Evolutionary conservation across 2,888 invertebrate species (phyloP), one percentile per base, ranked within the genome.

Genomic region (Tipula unca): DNA sequence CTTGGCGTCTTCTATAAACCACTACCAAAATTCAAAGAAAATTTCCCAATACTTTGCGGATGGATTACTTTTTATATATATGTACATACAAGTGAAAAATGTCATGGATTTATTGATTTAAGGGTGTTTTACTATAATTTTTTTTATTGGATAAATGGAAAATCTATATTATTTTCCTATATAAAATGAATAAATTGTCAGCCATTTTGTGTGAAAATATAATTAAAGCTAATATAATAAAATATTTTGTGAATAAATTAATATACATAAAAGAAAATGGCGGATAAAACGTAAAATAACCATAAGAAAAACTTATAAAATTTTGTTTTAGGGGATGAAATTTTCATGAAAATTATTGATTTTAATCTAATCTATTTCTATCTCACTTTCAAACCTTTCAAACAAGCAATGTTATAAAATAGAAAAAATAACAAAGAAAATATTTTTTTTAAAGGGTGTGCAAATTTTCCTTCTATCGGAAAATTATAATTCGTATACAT

Each of bases 1-100:
- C 69, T 69, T 69, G 69, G 87, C 86, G 85, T 87, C 86, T 54
- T 85, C 42, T 85, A 36, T 84, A 84, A 69, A 84, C 85, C 69
- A 85, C 42, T n/a, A 82, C 29, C 35, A 39, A 35, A 35, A 35
- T 25, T 17, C n/a, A 6, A 39, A 82, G 69, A n/a, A 85, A 83
- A 54, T 69, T 85, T 29, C 20, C 25, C 32, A 20, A 36, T 3
- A 35, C 82, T 69, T 20, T 20, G 29, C 6, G 42, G 42, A 85
- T 85, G 35, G 35, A 69, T 69, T 69, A 69, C 25, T 10, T 69
- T 69, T 25, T 69, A 14, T 25, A 48, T 25, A 25, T 25, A 8
- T 69, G 3, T 25, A n/a, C 6, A 69, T 69, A 69, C 25, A 69
- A 69, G 69, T 69, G 69, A 69, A 69, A 69, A 25, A 69, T 69